These are phyloP conservation scores for Leguminivora glycinivorella DNA, from an alignment of 1,140 invertebrate genomes.

Conservation along the genomic window DNA sequence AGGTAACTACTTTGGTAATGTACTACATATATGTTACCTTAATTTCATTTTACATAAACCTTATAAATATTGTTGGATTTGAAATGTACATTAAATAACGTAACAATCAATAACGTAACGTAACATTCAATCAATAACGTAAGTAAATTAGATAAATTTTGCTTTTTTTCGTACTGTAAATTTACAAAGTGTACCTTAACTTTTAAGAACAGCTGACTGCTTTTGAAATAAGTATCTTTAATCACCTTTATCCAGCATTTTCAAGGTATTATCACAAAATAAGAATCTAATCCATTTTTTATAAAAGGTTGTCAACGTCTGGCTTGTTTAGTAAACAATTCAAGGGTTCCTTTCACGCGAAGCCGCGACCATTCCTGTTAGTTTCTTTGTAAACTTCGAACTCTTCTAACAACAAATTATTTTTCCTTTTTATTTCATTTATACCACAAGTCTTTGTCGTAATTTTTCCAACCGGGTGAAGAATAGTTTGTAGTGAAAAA, in stretches of 20 bases:
- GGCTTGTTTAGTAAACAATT: constrained; percentile 23
- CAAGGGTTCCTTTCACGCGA: constrained; percentile 25
- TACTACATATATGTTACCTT: no score
- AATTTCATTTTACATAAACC: no score
- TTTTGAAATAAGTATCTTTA: no score
- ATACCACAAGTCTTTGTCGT: constrained; percentile 19
- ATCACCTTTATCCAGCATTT: not conserved
- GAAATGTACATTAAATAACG: no score
- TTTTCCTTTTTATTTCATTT: constrained; percentile 26
- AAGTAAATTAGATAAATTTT: no score
- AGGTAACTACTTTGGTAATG: no score
- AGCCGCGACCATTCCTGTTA: constrained; percentile 17
- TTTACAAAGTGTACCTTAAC: no score
- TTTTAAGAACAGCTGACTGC: no score
- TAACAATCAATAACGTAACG: no score
- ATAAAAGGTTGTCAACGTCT: constrained; percentile 15
- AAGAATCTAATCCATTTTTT: not conserved
- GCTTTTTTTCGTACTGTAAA: no score
- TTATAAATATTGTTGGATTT: no score
- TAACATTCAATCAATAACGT: no score
- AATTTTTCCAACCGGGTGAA: constrained; percentile 4
- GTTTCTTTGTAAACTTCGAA: constrained; percentile 26
- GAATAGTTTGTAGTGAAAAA: constrained; percentile 23
- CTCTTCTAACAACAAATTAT: constrained; percentile 29
- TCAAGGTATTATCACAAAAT: not conserved